Conservation (phyloP, 2,888 invertebrate genomes). For the Rhagophthalmus giganteus region DNA sequence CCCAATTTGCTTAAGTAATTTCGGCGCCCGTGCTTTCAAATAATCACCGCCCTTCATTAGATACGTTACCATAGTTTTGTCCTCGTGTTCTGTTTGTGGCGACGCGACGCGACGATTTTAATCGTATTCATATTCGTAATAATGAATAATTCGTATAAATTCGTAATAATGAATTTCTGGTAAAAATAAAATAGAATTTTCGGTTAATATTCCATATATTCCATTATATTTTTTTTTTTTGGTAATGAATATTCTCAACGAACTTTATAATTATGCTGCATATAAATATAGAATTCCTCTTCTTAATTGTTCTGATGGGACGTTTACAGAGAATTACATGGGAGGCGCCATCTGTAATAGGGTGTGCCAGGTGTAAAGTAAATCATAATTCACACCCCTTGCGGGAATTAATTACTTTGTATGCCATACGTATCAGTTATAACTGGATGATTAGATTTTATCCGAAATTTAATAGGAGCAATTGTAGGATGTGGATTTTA, state of each 20-base stretch:
- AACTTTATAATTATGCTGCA: neutral
- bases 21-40: too few relatives aligned
- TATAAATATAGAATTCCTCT: constrained; percentile 5
- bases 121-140: too few relatives aligned
- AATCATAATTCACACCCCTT: constrained; percentile 38
- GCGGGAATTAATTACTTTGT: constrained; percentile 39
- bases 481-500: too few relatives aligned
- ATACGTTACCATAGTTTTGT: too few relatives aligned
- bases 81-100: too few relatives aligned
- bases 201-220: too few relatives aligned
- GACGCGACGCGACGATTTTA: too few relatives aligned
- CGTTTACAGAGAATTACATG: constrained; percentile 29
- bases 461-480: constrained; percentile 13
- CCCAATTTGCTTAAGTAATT: too few relatives aligned
- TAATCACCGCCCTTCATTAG: too few relatives aligned
- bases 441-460: constrained; percentile 19
- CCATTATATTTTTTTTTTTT: neutral
- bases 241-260: too few relatives aligned
- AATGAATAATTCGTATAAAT: too few relatives aligned
- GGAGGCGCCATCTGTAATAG: constrained; percentile 32
- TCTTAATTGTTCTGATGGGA: constrained; percentile 21
- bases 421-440: constrained; percentile 24
- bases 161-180: too few relatives aligned
- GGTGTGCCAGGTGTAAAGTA: constrained; percentile 37
- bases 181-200: neutral